Conservation (phyloP, 30 jellyfish, hydroid and myxozoan species). For the Chrysaora quinquecirrha region DNA sequence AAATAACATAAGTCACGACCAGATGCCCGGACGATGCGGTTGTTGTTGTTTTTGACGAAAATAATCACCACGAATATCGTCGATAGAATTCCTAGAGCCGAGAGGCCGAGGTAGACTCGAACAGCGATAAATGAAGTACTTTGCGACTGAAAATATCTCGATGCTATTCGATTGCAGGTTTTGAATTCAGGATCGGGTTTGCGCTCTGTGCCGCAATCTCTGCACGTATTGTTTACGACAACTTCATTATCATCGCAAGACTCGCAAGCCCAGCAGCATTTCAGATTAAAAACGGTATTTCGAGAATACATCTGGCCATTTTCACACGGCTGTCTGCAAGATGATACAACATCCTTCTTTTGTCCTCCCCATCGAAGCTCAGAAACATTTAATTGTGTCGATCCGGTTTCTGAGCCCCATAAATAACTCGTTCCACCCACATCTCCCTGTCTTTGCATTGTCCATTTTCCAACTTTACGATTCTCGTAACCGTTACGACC, state of each 20-base stretch:
- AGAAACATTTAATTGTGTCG: neutral
- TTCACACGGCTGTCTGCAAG: slow-evolving; percentile 76
- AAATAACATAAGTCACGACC: slow-evolving; percentile 86
- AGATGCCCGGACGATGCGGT: slow-evolving; percentile 76
- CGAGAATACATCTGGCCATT: slow-evolving; percentile 40
- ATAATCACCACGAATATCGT: slow-evolving; percentile 45
- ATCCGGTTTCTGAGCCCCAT: slow-evolving; percentile 11
- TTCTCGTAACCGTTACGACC: slow-evolving; percentile 14
- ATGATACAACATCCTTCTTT: slow-evolving; percentile 20
- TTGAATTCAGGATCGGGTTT: slow-evolving; percentile 39
- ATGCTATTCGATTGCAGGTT: slow-evolving; percentile 52
- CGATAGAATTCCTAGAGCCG: slow-evolving; percentile 60
- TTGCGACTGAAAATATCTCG: slow-evolving; percentile 7
- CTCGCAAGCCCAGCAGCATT: slow-evolving; percentile 91
- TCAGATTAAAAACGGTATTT: slow-evolving; percentile 29
- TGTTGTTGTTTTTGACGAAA: slow-evolving; percentile 54
- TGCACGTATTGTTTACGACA: slow-evolving; percentile 57
- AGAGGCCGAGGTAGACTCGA: slow-evolving; percentile 31
- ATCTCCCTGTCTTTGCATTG: slow-evolving; percentile 36
- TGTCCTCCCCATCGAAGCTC: slow-evolving; percentile 24
- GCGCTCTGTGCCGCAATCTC: slow-evolving; percentile 46
- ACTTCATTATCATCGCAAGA: slow-evolving; percentile 50
- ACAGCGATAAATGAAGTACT: slow-evolving; percentile 7
- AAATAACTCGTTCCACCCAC: slow-evolving; percentile 20
- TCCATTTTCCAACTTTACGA: slow-evolving; percentile 58